phyloP scores from a whole-genome alignment of 2,797 vertebrate genomes.

The Acanthis flammea region DNA sequence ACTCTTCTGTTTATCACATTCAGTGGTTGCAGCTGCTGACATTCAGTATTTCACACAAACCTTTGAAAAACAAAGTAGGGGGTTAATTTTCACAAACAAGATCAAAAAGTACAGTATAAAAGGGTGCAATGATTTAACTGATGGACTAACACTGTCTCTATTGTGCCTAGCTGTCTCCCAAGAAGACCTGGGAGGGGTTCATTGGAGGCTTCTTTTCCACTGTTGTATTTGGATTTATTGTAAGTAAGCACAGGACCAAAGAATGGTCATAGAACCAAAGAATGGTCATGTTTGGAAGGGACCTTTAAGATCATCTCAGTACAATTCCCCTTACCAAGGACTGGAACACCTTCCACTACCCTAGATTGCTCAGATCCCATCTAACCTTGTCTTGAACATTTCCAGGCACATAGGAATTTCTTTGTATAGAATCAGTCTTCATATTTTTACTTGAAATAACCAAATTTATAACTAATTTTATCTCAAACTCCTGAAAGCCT shows the following conservation, averaged over 20 bases:
- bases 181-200: conserved; percentile 99
- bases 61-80: neutral
- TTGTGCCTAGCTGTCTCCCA: conserved; percentile 88
- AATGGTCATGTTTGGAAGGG: neutral
- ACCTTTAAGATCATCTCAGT: neutral
- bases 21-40: neutral
- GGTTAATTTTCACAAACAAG: neutral
- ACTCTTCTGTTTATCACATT: neutral
- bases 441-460: neutral
- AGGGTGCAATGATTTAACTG: neutral
- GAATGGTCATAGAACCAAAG: neutral
- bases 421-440: neutral
- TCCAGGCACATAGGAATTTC: neutral
- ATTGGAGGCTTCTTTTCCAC: conserved; percentile 97
- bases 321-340: neutral
- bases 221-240: conserved; percentile 91
- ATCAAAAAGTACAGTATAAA: neutral
- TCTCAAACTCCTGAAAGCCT: neutral
- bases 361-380: neutral
- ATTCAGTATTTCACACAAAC: neutral
- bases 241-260: conserved; percentile 75
- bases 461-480: neutral
- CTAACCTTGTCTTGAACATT: neutral
- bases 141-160: neutral
- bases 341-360: neutral